Base-by-base conservation (phyloP, 1,140 invertebrate genomes). In the Latrodectus geometricus region DNA sequence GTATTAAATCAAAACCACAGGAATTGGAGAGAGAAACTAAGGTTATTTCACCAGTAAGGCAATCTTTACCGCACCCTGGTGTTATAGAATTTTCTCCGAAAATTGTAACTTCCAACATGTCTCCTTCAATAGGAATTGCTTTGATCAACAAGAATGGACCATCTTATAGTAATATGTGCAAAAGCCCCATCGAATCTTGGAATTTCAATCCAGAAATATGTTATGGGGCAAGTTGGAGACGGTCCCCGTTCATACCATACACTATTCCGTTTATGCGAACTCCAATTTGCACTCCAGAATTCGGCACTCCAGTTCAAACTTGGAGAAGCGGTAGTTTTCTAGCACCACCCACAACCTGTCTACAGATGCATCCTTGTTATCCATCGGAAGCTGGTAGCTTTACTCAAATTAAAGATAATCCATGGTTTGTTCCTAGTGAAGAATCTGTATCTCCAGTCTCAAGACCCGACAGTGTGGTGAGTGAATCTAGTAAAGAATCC, bases 231-330 rank as follows among this genome's bases (percentile, higher is more conserved):
- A 21, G 4, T 0, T 88, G 88, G 88, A 65, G 48, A 20, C 68
- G 74, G 69, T 61, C 84, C 15, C 7, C 90, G n/a, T 89, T 88
- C 74, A 74, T 89, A 69, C 89, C 75, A 14, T 50, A 35, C n/a
- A 11, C 2, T 50, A 4, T 35, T 73, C 70, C 70, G 0, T 73
- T 73, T n/a, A 73, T 73, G 7, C 70, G 11, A 14, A 12, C 11
- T 14, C 49, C 70, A 35, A 35, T 35, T 35, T 1, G 1, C 35
- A 49, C 74, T n/a, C 12, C 73, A 8, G 83, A 86, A 20, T 78
- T 75, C 56, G 14, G 3, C 21, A 17, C 49, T 21, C 48, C 56
- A 75, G 68, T 8, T 35, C 86, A 4, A 87, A 14, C 50, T 87
- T 17, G 86, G 75, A 11, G 52, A 48, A 8, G 73, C 72, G 20